Evolutionary conservation across 2,888 invertebrate genomes (phyloP).

Genomic region (Beris chalybata): DNA sequence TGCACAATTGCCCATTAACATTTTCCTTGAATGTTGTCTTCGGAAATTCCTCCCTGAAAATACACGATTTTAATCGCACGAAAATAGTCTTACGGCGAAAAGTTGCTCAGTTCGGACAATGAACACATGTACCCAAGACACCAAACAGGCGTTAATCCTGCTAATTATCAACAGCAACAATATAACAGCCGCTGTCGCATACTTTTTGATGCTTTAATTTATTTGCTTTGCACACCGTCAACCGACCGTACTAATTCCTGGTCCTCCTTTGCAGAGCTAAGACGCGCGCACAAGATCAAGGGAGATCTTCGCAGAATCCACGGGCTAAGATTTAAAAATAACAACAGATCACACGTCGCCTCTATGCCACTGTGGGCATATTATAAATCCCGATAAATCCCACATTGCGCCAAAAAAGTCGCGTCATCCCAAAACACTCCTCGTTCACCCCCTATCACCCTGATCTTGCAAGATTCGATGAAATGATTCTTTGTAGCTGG

Average conservation of each 20-base stretch:
- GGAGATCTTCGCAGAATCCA: conserved; percentile 22
- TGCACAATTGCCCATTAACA: too few relatives aligned
- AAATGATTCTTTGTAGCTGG: too few relatives aligned
- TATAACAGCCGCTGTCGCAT: neutral
- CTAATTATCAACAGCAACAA: conserved; percentile 33
- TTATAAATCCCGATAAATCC: too few relatives aligned
- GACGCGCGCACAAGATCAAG: conserved; percentile 16
- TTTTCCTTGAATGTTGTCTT: neutral
- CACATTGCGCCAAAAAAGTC: too few relatives aligned
- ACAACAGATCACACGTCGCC: conserved; percentile 8
- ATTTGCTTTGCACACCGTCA: conserved; percentile 20
- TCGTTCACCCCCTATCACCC: too few relatives aligned
- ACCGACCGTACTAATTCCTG: conserved; percentile 25
- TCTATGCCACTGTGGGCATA: neutral
- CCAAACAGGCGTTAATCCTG: conserved; percentile 37
- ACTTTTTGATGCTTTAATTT: conserved; percentile 11
- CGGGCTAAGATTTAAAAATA: conserved; percentile 28
- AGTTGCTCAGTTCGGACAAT: conserved; percentile 21
- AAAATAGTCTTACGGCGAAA: neutral
- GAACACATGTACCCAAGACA: conserved; percentile 37
- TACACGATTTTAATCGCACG: neutral
- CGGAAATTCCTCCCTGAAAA: neutral
- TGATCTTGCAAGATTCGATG: too few relatives aligned
- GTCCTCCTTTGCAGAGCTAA: conserved; percentile 1
- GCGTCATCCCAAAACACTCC: too few relatives aligned